Evolutionary conservation across 2,797 vertebrate species (phyloP).

Genomic region (Phrynocephalus vlangalii): DNA sequence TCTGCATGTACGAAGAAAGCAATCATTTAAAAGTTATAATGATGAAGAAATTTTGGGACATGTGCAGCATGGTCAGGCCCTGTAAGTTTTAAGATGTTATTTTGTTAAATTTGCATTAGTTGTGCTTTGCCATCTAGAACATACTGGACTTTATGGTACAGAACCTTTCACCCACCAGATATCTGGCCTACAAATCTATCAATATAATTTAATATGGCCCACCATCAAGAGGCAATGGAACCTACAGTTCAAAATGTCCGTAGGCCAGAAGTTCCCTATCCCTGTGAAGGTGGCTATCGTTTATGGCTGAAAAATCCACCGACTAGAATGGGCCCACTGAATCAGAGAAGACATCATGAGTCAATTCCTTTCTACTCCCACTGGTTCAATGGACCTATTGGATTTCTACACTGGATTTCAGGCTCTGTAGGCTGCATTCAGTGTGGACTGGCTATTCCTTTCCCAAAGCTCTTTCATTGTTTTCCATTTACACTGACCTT

Average conservation of each 20-base stretch:
- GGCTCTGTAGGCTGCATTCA: too few species aligned
- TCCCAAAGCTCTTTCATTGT: background rate
- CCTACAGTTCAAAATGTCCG: background rate
- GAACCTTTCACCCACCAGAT: background rate
- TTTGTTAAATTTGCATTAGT: slow-evolving; percentile 15
- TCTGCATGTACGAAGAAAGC: slow-evolving; percentile 62
- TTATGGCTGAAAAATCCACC: too few species aligned
- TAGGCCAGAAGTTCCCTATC: background rate
- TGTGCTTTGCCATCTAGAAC: background rate
- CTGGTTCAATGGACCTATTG: too few species aligned
- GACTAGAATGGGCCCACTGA: too few species aligned
- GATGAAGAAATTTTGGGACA: slow-evolving; percentile 73
- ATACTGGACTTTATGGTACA: background rate
- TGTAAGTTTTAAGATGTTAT: slow-evolving; percentile 65
- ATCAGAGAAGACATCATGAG: too few species aligned
- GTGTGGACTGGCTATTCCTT: background rate
- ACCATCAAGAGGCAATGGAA: background rate
- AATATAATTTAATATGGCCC: background rate
- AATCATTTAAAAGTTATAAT: slow-evolving; percentile 51
- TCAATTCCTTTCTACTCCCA: too few species aligned
- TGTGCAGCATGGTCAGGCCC: slow-evolving; percentile 60
- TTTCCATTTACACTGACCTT: background rate
- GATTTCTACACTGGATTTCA: too few species aligned
- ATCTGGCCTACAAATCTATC: background rate
- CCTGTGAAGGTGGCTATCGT: too few species aligned